Base-by-base conservation (phyloP, 2,888 invertebrate species). In the Nycteola revayana region DNA sequence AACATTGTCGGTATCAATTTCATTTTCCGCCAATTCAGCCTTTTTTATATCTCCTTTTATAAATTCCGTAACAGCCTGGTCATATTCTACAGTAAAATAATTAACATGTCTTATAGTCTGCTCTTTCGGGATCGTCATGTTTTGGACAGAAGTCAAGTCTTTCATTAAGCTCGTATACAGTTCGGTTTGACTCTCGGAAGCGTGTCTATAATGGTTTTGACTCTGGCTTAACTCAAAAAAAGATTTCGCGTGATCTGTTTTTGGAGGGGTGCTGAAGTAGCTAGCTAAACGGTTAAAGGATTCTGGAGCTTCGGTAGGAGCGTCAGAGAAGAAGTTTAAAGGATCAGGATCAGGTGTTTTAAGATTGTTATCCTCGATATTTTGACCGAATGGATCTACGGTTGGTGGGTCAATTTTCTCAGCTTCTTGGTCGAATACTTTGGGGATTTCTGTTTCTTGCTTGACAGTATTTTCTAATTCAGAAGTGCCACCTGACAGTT, bases 181-280 rank as follows among this genome's bases (percentile, higher is more conserved):
- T 10, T 21, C 33, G 4, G 29, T 33, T 31, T 52, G 35, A 24
- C 43, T 23, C 7, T 44, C 23, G 1, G 47, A 43, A 9, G 60
- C 63, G 35, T 84, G 80, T 50, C 81, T 75, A 17, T 81, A 85
- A 42, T 87, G 86, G 25, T 85, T 76, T 74, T 86, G 84, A 36
- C 85, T 79, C 39, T 83, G 75, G 60, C 88, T 87, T 33, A 87
- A 67, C 54, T 88, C 87, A 86, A 88, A 88, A 88, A 88, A 88
- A 83, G 87, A 78, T 50, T 87, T 87, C 9, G 78, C 63, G 23
- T 70, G 76, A 1, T 86, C 84, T 0, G 77, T 63, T 70, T 82
- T 76, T 0, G 82, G 77, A 1, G 86, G 80, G 1, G 79, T 49
- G 4, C 75, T 55, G 32, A 88, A 88, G 38, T 88, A 88, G 32